phyloP scores from a whole-genome alignment of 1,140 invertebrate species.

The Drosophila busckii region DNA sequence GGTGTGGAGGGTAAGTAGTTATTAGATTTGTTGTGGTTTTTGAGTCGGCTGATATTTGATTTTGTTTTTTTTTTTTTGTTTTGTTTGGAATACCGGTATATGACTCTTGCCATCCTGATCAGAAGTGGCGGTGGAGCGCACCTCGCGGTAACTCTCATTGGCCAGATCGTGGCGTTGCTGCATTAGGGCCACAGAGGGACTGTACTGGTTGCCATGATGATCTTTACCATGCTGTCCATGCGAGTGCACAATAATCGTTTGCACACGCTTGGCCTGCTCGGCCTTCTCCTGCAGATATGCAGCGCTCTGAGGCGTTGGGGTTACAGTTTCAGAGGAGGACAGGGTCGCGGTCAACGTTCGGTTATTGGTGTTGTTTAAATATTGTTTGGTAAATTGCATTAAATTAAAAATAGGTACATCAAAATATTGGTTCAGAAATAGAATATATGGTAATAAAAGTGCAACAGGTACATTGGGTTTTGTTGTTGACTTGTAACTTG shows the following conservation, averaged over 20 bases:
- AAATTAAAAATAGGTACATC: slow-evolving; percentile 60
- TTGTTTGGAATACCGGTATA: slow-evolving; percentile 74
- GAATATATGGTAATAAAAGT: slow-evolving; percentile 25
- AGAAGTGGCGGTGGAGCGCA: slow-evolving; percentile 24
- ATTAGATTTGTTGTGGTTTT: background rate
- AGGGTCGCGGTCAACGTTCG: background rate
- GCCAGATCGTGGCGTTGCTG: slow-evolving; percentile 49
- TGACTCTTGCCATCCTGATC: slow-evolving; percentile 56
- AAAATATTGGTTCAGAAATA: too few relatives aligned
- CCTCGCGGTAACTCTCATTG: slow-evolving; percentile 64
- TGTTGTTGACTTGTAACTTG: slow-evolving; percentile 17
- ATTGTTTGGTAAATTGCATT: slow-evolving; percentile 64
- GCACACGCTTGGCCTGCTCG: slow-evolving; percentile 61
- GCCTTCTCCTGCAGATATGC: slow-evolving; percentile 77
- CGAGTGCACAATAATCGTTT: slow-evolving; percentile 71
- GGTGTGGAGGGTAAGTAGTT: too few relatives aligned
- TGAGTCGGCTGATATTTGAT: slow-evolving; percentile 36
- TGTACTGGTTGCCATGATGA: slow-evolving; percentile 70
- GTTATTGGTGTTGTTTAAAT: too few relatives aligned
- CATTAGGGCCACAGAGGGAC: slow-evolving; percentile 56
- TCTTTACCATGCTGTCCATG: slow-evolving; percentile 63
- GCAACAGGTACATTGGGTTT: slow-evolving; percentile 29
- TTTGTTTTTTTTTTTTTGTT: slow-evolving; percentile 26
- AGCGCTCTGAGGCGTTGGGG: slow-evolving; percentile 47
- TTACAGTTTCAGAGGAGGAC: background rate